Conservation (phyloP, 2,797 vertebrate genomes). For the Vultur gryphus region DNA sequence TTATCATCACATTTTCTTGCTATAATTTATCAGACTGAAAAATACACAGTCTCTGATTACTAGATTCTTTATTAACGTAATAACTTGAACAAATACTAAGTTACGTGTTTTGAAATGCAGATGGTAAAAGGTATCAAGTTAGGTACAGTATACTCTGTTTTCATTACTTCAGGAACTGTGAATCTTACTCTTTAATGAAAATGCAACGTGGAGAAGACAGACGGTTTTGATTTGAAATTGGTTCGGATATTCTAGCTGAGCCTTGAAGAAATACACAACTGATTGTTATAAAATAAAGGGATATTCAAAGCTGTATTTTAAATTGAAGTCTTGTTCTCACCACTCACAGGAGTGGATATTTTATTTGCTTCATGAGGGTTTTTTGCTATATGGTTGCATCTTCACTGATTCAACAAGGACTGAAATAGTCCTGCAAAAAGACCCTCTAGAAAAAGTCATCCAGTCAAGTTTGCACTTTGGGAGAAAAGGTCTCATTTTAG, state of each 20-base stretch:
- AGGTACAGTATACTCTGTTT: neutral
- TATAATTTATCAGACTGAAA: constrained; percentile 10
- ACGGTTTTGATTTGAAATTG: neutral
- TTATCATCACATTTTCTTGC: constrained; percentile 15
- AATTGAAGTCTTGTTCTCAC: neutral
- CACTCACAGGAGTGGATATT: neutral
- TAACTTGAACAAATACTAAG: neutral
- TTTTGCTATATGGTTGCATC: neutral
- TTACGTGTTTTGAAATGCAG: neutral
- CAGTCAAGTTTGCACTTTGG: neutral
- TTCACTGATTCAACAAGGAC: neutral
- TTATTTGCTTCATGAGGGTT: neutral
- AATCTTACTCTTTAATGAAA: constrained; percentile 3
- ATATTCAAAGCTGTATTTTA: neutral
- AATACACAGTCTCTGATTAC: neutral
- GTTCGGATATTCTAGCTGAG: neutral
- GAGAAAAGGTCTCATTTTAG: neutral
- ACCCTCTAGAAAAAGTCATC: neutral
- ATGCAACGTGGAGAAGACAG: neutral
- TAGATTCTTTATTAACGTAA: neutral
- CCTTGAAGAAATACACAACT: neutral
- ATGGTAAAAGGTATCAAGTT: neutral
- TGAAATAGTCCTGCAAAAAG: neutral
- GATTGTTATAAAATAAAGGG: neutral
- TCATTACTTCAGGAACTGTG: neutral